Conservation (phyloP, 2,888 invertebrate genomes). For the Notodonta dromedarius region DNA sequence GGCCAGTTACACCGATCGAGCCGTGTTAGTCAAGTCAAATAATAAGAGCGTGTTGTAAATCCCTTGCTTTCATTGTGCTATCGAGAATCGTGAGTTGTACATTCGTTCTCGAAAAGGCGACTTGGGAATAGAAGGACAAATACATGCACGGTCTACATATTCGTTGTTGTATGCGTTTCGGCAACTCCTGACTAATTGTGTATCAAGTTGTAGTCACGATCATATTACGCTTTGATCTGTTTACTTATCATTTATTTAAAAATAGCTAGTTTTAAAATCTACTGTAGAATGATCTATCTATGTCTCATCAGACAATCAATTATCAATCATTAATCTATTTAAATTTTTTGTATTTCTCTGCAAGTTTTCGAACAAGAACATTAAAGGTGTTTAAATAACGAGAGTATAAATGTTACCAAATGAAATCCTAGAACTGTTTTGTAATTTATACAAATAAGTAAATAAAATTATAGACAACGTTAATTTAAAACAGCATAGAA, state of each 20-base stretch:
- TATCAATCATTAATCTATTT: neutral
- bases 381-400: neutral
- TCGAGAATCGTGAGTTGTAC: constrained; percentile 67
- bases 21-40: constrained; percentile 59
- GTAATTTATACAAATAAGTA: constrained; percentile 1
- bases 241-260: no score
- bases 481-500: constrained; percentile 2
- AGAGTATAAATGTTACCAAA: neutral
- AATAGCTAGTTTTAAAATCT: no score
- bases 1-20: constrained; percentile 46
- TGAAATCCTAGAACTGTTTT: neutral
- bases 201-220: constrained; percentile 42
- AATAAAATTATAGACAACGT: neutral
- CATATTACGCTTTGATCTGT: constrained; percentile 14
- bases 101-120: constrained; percentile 62
- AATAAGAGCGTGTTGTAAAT: constrained; percentile 62
- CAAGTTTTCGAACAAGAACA: neutral
- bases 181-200: constrained; percentile 46
- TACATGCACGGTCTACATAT: constrained; percentile 42
- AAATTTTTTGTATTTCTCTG: neutral
- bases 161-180: constrained; percentile 33
- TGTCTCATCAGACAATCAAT: neutral
- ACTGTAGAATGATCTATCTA: no score
- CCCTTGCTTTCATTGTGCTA: constrained; percentile 66
- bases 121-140: constrained; percentile 50